Evolutionary conservation across 2,888 invertebrate genomes (phyloP).

Genomic region (Tortrix viridana): DNA sequence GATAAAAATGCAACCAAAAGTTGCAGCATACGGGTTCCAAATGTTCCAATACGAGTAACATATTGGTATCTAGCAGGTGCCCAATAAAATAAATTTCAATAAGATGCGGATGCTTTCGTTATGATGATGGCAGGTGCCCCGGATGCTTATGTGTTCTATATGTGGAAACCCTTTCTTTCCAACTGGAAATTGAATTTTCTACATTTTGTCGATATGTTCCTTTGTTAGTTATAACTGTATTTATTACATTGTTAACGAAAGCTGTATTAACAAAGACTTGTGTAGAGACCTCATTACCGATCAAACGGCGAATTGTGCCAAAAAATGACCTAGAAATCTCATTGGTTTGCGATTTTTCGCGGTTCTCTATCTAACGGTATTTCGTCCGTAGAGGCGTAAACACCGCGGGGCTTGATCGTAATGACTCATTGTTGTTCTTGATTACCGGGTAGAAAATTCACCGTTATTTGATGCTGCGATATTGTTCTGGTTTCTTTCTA

Average conservation of each 20-base stretch:
- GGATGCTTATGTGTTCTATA: slow-evolving; percentile 4
- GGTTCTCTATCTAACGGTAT: slow-evolving; percentile 28
- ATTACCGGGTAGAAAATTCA: slow-evolving; percentile 16
- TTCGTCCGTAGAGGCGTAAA: slow-evolving; percentile 32
- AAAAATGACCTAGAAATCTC: slow-evolving; percentile 22
- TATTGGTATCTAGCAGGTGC: slow-evolving; percentile 48
- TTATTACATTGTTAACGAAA: background rate
- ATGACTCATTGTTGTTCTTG: slow-evolving; percentile 33
- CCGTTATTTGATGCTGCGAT: slow-evolving; percentile 37
- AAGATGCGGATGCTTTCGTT: slow-evolving; percentile 37
- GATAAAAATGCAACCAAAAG: slow-evolving; percentile 6
- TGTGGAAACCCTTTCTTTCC: slow-evolving; percentile 16
- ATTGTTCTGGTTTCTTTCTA: slow-evolving; percentile 26
- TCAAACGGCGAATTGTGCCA: slow-evolving; percentile 12
- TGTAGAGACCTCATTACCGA: slow-evolving; percentile 7
- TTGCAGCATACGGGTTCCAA: slow-evolving; percentile 24
- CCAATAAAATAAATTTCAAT: slow-evolving; percentile 53
- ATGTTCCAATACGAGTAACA: too few relatives aligned
- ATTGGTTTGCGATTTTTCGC: slow-evolving; percentile 28
- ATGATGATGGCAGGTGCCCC: slow-evolving; percentile 42
- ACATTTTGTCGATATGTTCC: slow-evolving; percentile 2
- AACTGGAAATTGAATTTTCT: slow-evolving; percentile 12
- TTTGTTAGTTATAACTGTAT: background rate
- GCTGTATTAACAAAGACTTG: background rate
- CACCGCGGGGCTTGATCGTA: slow-evolving; percentile 30